These are phyloP conservation scores for Formica aserva DNA, from an alignment of 2,888 invertebrate genomes.

Conservation along the genomic window DNA sequence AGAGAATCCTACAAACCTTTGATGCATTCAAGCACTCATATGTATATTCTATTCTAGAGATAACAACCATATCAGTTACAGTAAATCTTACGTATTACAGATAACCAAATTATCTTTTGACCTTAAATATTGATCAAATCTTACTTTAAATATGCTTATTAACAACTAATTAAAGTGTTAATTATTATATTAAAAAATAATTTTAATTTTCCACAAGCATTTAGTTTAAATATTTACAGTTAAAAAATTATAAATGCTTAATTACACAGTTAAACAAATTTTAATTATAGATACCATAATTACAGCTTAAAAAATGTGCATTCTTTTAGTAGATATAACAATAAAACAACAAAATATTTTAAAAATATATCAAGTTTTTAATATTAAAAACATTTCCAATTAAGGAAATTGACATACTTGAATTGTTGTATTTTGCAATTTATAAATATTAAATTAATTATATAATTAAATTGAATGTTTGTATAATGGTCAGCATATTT, in stretches of 20 bases:
- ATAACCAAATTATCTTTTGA: background rate
- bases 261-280: no score
- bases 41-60: background rate
- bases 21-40: background rate
- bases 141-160: background rate
- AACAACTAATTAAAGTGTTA: background rate
- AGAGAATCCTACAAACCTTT: background rate
- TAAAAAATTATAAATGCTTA: no score
- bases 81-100: background rate
- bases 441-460: background rate
- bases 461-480: background rate
- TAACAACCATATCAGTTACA: background rate
- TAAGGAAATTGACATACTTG: background rate
- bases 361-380: background rate
- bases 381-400: background rate
- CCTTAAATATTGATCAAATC: background rate
- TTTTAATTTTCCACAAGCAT: background rate
- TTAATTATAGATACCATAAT: no score
- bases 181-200: background rate
- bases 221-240: background rate
- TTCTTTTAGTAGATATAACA: background rate
- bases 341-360: background rate
- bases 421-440: background rate
- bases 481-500: background rate
- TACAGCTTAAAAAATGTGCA: background rate